These are phyloP conservation scores for Brachionus rotundiformis DNA, from an alignment of 1,140 invertebrate genomes.

Conservation along the genomic window DNA sequence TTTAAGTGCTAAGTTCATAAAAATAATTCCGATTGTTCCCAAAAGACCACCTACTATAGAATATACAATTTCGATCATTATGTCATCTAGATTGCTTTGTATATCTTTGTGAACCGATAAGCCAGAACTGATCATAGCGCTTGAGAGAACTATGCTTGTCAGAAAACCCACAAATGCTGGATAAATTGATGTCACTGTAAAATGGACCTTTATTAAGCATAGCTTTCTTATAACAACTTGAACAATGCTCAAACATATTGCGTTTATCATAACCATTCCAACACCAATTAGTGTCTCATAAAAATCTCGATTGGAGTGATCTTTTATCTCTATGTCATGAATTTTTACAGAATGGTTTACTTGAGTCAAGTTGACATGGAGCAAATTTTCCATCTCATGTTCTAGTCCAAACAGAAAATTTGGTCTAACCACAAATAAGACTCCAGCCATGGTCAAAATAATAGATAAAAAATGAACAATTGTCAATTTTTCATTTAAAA, in stretches of 20 bases:
- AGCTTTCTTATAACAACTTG: conserved; percentile 38
- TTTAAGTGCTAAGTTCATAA: conserved; percentile 24
- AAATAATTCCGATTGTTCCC: conserved; percentile 38
- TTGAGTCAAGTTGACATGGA: conserved; percentile 30
- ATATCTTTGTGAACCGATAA: background rate
- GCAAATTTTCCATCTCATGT: conserved; percentile 14
- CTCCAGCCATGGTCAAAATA: conserved; percentile 34
- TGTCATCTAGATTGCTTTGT: background rate
- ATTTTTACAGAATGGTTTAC: background rate
- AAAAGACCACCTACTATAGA: conserved; percentile 10
- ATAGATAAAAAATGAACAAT: conserved; percentile 15
- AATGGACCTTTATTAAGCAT: conserved; percentile 36
- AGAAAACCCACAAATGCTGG: conserved; percentile 21
- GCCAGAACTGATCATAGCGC: background rate
- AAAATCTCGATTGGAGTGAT: conserved; percentile 34
- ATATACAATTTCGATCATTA: background rate
- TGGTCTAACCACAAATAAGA: conserved; percentile 30
- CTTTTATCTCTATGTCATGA: conserved; percentile 15
- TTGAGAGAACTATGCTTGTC: background rate
- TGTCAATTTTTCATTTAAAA: conserved; percentile 50
- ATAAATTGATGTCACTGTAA: conserved; percentile 33
- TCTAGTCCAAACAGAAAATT: conserved; percentile 39
- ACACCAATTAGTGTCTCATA: conserved; percentile 44
- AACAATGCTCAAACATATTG: conserved; percentile 11
- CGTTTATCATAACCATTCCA: conserved; percentile 4